A percentile compares a stretch with the other conserved stretches of the same genome.
phyloP scores from a whole-genome alignment of 2,113 vertebrate genomes.

The Serinus canaria region DNA sequence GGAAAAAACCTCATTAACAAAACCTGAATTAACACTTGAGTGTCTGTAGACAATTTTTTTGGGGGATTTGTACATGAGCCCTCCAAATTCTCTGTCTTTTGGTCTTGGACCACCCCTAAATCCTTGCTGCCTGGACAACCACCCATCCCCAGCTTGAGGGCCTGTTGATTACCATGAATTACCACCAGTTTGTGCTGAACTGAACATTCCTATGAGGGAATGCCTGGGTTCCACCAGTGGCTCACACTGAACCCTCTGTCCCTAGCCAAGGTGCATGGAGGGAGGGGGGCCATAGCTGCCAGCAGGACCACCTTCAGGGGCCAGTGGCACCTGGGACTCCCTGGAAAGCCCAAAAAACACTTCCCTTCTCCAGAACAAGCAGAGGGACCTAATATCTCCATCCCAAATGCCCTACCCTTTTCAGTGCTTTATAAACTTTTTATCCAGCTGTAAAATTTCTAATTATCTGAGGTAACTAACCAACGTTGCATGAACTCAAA shows the following conservation, averaged over 20 bases:
- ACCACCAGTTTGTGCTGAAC: background rate
- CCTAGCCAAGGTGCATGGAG: background rate
- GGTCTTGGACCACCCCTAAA: background rate
- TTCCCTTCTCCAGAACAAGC: background rate
- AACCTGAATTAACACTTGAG: background rate
- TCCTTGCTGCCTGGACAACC: background rate
- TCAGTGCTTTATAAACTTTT: background rate
- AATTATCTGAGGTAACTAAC: slow-evolving; percentile 46
- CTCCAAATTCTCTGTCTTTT: background rate
- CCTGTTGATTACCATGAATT: background rate
- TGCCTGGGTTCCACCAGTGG: background rate
- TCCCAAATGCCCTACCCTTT: background rate
- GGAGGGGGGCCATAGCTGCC: accelerated
- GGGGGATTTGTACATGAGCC: background rate
- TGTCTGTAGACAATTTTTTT: background rate
- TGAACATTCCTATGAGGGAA: accelerated
- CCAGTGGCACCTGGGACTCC: background rate
- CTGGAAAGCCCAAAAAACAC: accelerated
- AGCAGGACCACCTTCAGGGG: background rate
- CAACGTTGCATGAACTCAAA: background rate
- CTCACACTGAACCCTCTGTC: background rate
- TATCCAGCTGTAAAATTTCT: slow-evolving; percentile 45
- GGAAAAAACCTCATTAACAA: background rate
- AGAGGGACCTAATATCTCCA: background rate
- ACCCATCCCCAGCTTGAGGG: background rate